Evolutionary conservation across 2,797 vertebrate species (phyloP).

Genomic region (Buceros bicornis): DNA sequence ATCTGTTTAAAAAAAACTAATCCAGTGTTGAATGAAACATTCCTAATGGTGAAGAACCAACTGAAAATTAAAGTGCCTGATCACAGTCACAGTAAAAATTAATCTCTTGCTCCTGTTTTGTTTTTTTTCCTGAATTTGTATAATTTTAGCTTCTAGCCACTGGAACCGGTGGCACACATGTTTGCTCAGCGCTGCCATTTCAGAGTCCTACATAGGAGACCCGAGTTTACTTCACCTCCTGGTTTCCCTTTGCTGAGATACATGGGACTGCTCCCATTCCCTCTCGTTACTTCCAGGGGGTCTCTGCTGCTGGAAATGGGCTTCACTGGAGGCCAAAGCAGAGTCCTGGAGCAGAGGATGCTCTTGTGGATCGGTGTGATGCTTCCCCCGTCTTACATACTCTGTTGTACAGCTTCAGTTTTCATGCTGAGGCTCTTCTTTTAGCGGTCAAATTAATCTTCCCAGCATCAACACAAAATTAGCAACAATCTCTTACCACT

Average conservation of each 20-base stretch:
- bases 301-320: neutral
- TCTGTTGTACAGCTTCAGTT: neutral
- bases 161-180: neutral
- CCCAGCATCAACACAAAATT: neutral
- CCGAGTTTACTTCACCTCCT: neutral
- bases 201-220: neutral
- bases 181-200: neutral
- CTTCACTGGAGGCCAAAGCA: neutral
- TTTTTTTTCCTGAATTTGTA: neutral
- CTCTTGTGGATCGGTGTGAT: neutral
- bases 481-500: neutral
- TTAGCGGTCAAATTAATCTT: neutral
- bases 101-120: neutral
- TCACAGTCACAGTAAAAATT: neutral
- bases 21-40: neutral
- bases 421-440: neutral
- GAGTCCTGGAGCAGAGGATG: neutral
- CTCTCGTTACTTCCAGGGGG: neutral
- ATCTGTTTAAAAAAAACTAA: conserved; percentile 26
- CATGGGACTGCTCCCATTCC: neutral
- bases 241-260: neutral
- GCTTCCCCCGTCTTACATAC: neutral
- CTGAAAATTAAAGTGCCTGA: conserved; percentile 3
- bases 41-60: neutral
- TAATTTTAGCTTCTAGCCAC: neutral